phyloP scores from a whole-genome alignment of 2,797 vertebrate species.

The Cyprinella venusta region DNA sequence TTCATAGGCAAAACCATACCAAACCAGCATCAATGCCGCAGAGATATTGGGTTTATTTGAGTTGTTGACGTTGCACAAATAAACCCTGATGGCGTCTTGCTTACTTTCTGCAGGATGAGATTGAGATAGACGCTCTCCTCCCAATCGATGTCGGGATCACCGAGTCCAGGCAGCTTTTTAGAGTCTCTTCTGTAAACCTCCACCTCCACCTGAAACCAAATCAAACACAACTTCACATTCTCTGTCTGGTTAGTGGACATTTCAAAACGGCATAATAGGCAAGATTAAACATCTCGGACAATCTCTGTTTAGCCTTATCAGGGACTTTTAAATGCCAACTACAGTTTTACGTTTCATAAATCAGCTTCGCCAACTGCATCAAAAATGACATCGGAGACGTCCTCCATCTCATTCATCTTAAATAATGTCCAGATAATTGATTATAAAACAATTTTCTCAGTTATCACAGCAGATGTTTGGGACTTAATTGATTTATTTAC shows the following conservation, averaged over 20 bases:
- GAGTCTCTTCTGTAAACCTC: conserved; percentile 97
- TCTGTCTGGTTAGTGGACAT: neutral
- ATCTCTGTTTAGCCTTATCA: neutral
- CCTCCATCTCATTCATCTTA: neutral
- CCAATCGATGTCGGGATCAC: conserved; percentile 98
- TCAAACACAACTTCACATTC: neutral
- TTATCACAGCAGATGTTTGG: neutral
- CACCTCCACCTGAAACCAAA: conserved; percentile 86
- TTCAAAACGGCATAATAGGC: neutral
- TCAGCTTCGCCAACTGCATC: neutral
- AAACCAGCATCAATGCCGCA: neutral
- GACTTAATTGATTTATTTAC: neutral
- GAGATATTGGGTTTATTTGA: neutral
- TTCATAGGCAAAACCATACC: neutral
- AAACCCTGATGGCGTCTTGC: neutral
- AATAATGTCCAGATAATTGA: neutral
- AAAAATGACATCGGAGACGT: neutral
- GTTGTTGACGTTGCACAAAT: neutral
- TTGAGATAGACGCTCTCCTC: conserved; percentile 98
- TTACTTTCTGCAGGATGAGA: conserved; percentile 95
- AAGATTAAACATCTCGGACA: neutral
- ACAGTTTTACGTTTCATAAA: neutral
- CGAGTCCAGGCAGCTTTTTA: conserved; percentile 95
- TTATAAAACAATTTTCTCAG: neutral
- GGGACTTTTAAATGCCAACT: neutral